Evolutionary conservation across 2,888 invertebrate genomes (phyloP), one percentile per base, ranked within the genome.

Genomic region (Limnephilus lunatus): DNA sequence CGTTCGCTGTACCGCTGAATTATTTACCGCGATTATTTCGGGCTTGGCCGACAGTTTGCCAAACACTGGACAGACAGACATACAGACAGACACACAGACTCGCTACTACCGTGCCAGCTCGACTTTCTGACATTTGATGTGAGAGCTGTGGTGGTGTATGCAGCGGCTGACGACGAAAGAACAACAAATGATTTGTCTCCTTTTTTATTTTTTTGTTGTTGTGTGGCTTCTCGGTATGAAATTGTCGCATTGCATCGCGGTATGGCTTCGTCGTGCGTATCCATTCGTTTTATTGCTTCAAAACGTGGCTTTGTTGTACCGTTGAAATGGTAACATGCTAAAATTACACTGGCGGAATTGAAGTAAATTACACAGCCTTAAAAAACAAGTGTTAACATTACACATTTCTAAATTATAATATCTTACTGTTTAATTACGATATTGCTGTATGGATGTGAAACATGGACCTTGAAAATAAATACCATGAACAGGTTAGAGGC

Each of bases 1-100:
- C 86, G 35, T 87, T 92, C 91, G 83, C 89, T 92, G 92, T 92
- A 92, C 92, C 81, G n/a, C 88, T 93, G 91, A 93, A 93, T 93
- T 89, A 93, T 92, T 92, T 81, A 89, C 81, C 81, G 68, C 85
- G 90, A 92, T 88, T 92, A 91, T 93, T 92, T 92, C 90, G 39
- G 91, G 53, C 53, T 44, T 85, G 91, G 85, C 89, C 86, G 83
- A 89, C 91, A 91, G 92, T 90, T 92, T 90, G 92, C 86, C 91
- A 92, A 92, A 91, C 92, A 88, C 90, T 92, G 92, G 53, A 85
- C 32, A 89, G 89, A 89, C 89, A 89, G 81, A 39, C 39, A 39
- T 11, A 39, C 9, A 39, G 9, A 39, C 9, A 39, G 9, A 39
- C 39, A 39, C 39, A 89, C 81, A 89, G 81, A 88, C 39, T 44